Percentiles rank a stretch among this genome's conserved stretches.
Evolutionary conservation across 2,797 vertebrate genomes (phyloP).

Genomic region (Spatula versicolor): DNA sequence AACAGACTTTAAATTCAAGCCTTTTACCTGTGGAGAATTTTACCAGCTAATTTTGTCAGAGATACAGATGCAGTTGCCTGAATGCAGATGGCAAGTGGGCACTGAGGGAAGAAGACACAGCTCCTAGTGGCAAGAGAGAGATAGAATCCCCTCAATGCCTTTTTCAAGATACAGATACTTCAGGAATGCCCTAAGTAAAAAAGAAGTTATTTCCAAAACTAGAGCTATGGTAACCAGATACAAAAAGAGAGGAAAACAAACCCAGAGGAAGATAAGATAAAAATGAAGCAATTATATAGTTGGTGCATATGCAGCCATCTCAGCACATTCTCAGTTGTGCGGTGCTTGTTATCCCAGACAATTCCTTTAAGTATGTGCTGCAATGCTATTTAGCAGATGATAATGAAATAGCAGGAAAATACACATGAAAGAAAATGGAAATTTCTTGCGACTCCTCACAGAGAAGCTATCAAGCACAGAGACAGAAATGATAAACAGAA

Average conservation of each 20-base stretch:
- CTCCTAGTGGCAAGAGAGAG: fast-evolving
- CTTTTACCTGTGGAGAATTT: neutral
- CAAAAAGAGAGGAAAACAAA: neutral
- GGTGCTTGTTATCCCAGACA: neutral
- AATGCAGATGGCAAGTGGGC: neutral
- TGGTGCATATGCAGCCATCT: neutral
- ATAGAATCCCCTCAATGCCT: neutral
- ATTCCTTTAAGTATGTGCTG: neutral
- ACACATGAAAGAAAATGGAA: neutral
- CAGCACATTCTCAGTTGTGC: neutral
- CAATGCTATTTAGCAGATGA: slow-evolving; percentile 4
- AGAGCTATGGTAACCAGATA: neutral
- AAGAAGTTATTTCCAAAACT: neutral
- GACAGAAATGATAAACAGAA: neutral
- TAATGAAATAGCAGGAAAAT: slow-evolving; percentile 25
- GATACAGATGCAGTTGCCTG: neutral
- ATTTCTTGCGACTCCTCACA: neutral
- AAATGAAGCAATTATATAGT: slow-evolving; percentile 10
- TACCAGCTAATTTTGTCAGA: neutral
- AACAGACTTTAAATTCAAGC: neutral
- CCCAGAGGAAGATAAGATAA: neutral
- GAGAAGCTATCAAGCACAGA: neutral
- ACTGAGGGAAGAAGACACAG: neutral
- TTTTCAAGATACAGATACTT: neutral
- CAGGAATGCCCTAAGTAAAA: neutral